These are phyloP conservation scores for Ondatra zibethicus DNA, from an alignment of 2,113 vertebrate species.

Conservation along the genomic window DNA sequence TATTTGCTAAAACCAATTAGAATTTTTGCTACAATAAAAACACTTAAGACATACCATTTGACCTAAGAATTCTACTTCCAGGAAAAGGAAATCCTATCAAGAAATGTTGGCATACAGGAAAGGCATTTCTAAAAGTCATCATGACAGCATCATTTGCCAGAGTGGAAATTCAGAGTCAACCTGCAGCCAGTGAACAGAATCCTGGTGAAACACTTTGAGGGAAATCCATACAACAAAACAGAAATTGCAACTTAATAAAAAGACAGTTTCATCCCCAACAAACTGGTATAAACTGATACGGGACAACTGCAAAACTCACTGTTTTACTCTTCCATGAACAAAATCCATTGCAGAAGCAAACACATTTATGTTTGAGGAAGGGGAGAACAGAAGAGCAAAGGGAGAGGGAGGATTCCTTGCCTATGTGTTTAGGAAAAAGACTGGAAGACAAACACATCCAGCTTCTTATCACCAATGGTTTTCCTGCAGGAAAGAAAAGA, in stretches of 20 bases:
- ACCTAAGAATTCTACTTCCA: not conserved
- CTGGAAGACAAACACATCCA: not conserved
- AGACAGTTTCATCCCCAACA: not conserved
- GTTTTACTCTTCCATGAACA: not conserved
- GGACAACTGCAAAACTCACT: not conserved
- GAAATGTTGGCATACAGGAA: not conserved
- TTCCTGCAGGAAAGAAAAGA: not conserved
- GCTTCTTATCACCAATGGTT: not conserved
- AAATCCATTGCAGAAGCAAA: not conserved
- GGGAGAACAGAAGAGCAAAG: fast-evolving
- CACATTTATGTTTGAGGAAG: not conserved
- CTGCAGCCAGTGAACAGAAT: not conserved
- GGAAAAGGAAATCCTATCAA: not conserved
- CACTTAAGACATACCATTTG: not conserved
- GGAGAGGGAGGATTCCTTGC: fast-evolving
- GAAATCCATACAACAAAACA: not conserved
- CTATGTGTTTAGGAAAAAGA: not conserved
- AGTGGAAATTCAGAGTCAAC: not conserved
- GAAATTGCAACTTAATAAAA: not conserved
- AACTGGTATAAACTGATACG: not conserved
- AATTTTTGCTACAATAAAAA: no score
- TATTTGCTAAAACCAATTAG: no score
- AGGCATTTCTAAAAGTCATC: not conserved
- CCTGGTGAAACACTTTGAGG: not conserved
- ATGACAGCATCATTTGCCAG: not conserved